phyloP scores from a whole-genome alignment of 2,888 invertebrate genomes.

The Cylloceria caligata region DNA sequence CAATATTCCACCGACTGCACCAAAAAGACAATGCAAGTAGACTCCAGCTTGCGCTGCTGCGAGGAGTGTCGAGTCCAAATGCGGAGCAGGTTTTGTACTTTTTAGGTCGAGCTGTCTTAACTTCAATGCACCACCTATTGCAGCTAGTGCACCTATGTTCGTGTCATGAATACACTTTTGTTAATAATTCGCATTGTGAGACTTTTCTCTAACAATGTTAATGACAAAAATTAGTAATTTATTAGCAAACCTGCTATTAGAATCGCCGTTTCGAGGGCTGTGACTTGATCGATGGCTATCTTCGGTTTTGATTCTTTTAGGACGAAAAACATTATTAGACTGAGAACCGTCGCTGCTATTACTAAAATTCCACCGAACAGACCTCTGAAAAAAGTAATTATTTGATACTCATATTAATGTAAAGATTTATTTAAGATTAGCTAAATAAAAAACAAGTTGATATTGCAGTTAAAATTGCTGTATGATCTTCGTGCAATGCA shows the following conservation, averaged over 20 bases:
- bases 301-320: constrained; percentile 86
- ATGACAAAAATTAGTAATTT: constrained; percentile 11
- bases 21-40: constrained; percentile 84
- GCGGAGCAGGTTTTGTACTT: constrained; percentile 80
- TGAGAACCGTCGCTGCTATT: constrained; percentile 93
- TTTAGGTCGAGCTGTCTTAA: constrained; percentile 76
- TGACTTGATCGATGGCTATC: constrained; percentile 81
- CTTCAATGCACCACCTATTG: constrained; percentile 77
- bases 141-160: constrained; percentile 75
- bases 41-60: constrained; percentile 95
- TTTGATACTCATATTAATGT: no score
- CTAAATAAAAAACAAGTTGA: background rate
- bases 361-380: constrained; percentile 90
- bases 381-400: constrained; percentile 85
- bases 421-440: background rate
- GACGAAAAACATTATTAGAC: constrained; percentile 96
- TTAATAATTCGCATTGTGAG: background rate
- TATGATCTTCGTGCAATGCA: background rate
- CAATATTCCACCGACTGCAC: constrained; percentile 84
- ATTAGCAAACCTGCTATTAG: constrained; percentile 75
- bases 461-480: background rate
- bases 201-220: no score
- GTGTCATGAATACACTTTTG: background rate
- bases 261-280: constrained; percentile 79
- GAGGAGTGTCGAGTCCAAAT: constrained; percentile 92